Base-by-base conservation (phyloP, 2,888 invertebrate species). In the Polietes domitor region DNA sequence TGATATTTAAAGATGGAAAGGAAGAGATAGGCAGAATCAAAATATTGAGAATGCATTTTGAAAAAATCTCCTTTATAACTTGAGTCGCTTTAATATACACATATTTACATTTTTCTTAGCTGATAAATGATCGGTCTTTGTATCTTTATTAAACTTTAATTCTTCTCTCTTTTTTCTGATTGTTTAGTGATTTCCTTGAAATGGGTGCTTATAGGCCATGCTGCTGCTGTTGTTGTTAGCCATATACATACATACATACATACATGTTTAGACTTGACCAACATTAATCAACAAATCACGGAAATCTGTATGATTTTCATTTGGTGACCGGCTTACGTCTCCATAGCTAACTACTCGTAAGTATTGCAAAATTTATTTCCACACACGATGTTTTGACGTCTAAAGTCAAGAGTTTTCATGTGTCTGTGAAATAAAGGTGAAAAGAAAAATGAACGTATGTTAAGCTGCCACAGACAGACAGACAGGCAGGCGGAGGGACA, bases 231-330 rank as follows among this genome's bases (percentile, higher is more conserved):
- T n/a, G n/a, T n/a, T n/a, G n/a, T n/a, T n/a, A n/a, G n/a, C n/a
- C n/a, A n/a, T n/a, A n/a, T n/a, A n/a, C n/a, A n/a, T n/a, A n/a
- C n/a, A n/a, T n/a, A n/a, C n/a, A n/a, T 41, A 12, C 55, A 65
- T 71, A 75, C 80, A 83, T 83, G 83, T 80, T 83, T 75, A 78
- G 80, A 77, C 80, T 83, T 83, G 80, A 80, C 80, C 85, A 86
- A 85, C 83, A 86, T 86, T 86, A 85, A 86, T 86, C 86, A 86
- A 86, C 82, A 83, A 85, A 85, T 86, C 85, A 80, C 83, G 83
- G 83, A 86, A 86, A 85, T 85, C 79, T 83, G 78, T 80, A 50
- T 37, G 28, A 53, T 68, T 80, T 80, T 80, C 74, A 77, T 74
- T 83, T 80, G 65, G 65, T 77, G 65, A 37, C 15, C 32, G 24